phyloP scores from a whole-genome alignment of 2,113 vertebrate species.

The Anarhynchus alexandrinus region DNA sequence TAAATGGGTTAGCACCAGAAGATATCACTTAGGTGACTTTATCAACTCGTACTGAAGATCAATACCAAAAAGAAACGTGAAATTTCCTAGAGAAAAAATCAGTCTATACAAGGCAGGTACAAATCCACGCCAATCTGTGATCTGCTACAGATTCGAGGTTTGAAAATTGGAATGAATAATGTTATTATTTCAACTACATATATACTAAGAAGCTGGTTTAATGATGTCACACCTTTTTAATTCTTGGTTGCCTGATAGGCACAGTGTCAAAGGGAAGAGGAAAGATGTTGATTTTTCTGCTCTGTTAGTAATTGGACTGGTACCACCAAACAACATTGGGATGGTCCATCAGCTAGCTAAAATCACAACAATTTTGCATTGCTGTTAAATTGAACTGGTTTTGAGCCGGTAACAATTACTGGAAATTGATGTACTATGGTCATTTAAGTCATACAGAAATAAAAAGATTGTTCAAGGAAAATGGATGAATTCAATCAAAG shows the following conservation, averaged over 20 bases:
- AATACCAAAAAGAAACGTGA: neutral
- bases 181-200: neutral
- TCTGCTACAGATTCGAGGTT: neutral
- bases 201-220: neutral
- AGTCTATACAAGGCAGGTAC: neutral
- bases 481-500: neutral
- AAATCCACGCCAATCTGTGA: accelerated
- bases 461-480: neutral
- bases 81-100: neutral
- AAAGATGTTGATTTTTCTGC: neutral
- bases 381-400: neutral
- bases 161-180: neutral
- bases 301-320: neutral
- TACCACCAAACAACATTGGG: neutral
- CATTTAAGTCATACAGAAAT: neutral
- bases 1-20: neutral
- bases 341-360: neutral
- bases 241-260: neutral
- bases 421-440: neutral
- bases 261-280: neutral
- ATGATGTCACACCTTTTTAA: neutral
- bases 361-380: neutral
- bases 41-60: neutral
- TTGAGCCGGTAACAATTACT: neutral
- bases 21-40: neutral